Percentiles rank a stretch among this genome's conserved stretches.
These are phyloP conservation scores for Marcusenius ussheri DNA, from an alignment of 2,113 vertebrate genomes.

Conservation along the genomic window DNA sequence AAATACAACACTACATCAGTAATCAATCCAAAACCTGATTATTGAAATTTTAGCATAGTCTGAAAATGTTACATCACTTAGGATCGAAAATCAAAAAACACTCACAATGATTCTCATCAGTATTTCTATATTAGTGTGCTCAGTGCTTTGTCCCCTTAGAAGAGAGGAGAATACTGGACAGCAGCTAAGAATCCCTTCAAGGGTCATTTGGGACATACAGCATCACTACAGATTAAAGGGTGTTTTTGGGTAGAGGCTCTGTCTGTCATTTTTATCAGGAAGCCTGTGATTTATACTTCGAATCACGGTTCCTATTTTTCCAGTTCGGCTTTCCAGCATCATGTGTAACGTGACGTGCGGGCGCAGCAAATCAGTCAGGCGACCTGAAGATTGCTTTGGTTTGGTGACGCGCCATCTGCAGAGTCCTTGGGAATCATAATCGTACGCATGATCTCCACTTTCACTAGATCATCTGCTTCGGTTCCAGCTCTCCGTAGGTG, in stretches of 20 bases:
- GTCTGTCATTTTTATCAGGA: not conserved
- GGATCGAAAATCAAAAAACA: not conserved
- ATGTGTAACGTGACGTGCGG: not conserved
- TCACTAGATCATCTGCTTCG: not conserved
- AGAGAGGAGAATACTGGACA: not conserved
- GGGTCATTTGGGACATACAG: not conserved
- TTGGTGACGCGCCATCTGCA: not conserved
- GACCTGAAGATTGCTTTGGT: not conserved
- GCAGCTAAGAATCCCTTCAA: not conserved
- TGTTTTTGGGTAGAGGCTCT: not conserved
- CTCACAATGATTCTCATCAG: not conserved
- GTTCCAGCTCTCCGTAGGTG: not conserved
- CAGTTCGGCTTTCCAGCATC: not conserved
- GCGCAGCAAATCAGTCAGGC: not conserved
- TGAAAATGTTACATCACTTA: not conserved
- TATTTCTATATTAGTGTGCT: not conserved
- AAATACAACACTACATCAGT: not conserved
- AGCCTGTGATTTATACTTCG: not conserved
- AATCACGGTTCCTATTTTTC: not conserved
- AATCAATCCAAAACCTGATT: not conserved
- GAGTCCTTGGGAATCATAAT: not conserved
- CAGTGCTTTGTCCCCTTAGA: not conserved
- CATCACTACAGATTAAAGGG: not conserved
- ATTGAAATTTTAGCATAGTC: not conserved
- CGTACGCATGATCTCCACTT: not conserved